Percentiles rank a stretch among this genome's conserved stretches.
phyloP scores from a whole-genome alignment of 2,888 invertebrate species.

The Abrostola tripartita region DNA sequence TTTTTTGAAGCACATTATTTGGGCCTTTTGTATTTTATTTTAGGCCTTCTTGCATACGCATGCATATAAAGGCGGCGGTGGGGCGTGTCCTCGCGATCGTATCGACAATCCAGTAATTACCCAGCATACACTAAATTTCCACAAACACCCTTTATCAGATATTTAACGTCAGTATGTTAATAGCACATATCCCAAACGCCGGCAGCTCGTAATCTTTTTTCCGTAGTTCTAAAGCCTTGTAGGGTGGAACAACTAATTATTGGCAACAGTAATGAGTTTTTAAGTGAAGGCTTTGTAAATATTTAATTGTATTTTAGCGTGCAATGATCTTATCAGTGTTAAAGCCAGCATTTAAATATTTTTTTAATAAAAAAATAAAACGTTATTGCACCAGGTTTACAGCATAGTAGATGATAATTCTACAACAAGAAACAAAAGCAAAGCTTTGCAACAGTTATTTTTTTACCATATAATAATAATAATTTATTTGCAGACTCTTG shows the following conservation, averaged over 20 bases:
- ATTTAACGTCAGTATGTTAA: constrained; percentile 79
- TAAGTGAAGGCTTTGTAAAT: constrained; percentile 12
- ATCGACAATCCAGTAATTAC: constrained; percentile 78
- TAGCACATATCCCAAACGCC: constrained; percentile 80
- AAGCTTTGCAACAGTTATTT: background rate
- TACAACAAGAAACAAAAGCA: too few species aligned
- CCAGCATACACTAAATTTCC: constrained; percentile 83
- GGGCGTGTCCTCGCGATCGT: constrained; percentile 78
- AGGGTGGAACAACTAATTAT: constrained; percentile 42
- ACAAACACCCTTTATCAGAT: constrained; percentile 82
- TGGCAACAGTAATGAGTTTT: constrained; percentile 31
- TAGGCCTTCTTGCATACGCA: constrained; percentile 42
- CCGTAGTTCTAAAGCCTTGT: constrained; percentile 32
- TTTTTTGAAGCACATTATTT: background rate
- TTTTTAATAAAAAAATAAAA: background rate
- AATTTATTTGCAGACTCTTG: background rate
- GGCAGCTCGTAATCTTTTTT: constrained; percentile 72
- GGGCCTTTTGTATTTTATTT: background rate
- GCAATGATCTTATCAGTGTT: background rate
- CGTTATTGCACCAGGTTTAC: too few species aligned
- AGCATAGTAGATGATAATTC: too few species aligned
- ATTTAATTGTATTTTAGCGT: background rate
- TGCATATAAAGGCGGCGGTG: constrained; percentile 65
- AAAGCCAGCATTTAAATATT: background rate
- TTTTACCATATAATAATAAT: background rate